Percentiles rank a stretch among this genome's conserved stretches.
Evolutionary conservation across 1,140 invertebrate species (phyloP).

Genomic region (Leptinotarsa texana): DNA sequence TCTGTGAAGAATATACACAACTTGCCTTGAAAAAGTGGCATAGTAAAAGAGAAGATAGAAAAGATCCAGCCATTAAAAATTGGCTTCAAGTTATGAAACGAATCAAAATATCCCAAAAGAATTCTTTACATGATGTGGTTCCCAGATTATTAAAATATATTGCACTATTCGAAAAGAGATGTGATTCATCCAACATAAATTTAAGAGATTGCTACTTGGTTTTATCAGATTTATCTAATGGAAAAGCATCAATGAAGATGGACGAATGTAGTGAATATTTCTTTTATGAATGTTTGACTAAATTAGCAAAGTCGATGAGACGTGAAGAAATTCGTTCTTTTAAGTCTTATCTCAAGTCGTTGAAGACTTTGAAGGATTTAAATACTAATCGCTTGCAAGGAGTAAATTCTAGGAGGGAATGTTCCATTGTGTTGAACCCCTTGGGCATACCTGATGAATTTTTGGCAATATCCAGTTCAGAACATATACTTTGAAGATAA

Average conservation of each 20-base stretch:
- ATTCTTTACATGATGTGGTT: constrained; percentile 30
- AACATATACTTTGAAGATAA: background rate
- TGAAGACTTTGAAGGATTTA: constrained; percentile 24
- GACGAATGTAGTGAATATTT: constrained; percentile 35
- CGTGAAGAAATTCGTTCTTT: constrained; percentile 22
- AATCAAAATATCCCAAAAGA: constrained; percentile 13
- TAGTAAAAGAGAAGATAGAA: constrained; percentile 11
- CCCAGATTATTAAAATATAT: constrained; percentile 46
- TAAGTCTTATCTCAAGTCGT: constrained; percentile 9
- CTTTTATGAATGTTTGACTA: constrained; percentile 34
- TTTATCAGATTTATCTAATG: constrained; percentile 39
- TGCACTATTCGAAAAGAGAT: constrained; percentile 41
- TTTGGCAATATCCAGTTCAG: constrained; percentile 7
- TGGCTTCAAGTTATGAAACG: constrained; percentile 42
- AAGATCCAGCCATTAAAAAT: constrained; percentile 31
- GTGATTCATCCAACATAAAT: constrained; percentile 31
- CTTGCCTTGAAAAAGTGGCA: constrained; percentile 26
- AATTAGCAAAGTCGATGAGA: constrained; percentile 33
- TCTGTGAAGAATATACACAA: constrained; percentile 38
- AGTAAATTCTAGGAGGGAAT: background rate
- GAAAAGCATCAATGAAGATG: constrained; percentile 30
- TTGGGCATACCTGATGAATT: constrained; percentile 10
- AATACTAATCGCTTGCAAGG: background rate
- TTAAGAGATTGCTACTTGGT: constrained; percentile 41
- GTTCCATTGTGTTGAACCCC: constrained; percentile 1